Conservation (phyloP, 64 coral and sea anemone species). For the Actinia tenebrosa region DNA sequence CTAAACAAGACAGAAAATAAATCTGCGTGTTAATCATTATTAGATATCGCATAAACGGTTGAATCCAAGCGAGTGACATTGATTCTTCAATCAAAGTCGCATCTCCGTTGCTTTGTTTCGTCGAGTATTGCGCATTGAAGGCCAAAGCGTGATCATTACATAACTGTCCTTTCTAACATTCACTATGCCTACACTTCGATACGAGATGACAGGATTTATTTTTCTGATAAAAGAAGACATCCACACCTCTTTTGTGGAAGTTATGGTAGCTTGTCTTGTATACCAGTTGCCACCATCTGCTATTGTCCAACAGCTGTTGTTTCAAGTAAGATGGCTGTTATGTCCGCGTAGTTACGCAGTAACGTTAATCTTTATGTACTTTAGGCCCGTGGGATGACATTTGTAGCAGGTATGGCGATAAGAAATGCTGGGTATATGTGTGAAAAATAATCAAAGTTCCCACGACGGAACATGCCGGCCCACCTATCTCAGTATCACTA, state of each 20-base stretch:
- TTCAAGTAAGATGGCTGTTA: not conserved
- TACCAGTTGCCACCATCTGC: not conserved
- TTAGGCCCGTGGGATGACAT: not conserved
- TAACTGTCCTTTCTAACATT: not conserved
- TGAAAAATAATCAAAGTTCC: not conserved
- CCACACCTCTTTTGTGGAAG: not conserved
- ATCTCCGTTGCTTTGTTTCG: not conserved
- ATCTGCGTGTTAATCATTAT: not conserved
- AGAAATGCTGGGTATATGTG: not conserved
- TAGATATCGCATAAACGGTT: not conserved
- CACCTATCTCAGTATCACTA: too few relatives aligned
- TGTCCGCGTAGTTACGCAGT: not conserved
- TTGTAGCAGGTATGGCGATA: not conserved
- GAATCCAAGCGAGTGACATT: not conserved
- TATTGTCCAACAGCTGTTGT: slow-evolving; percentile 6
- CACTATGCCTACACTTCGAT: not conserved
- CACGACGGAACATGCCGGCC: not conserved
- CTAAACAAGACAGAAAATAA: not conserved
- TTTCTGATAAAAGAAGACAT: not conserved
- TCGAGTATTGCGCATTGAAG: not conserved
- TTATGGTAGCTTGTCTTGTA: not conserved
- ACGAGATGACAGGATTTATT: not conserved
- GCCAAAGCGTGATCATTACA: not conserved
- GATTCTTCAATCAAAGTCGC: not conserved
- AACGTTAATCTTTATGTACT: slow-evolving; percentile 6